phyloP scores from a whole-genome alignment of 2,113 vertebrate species.

The Coracopsis vasa region DNA sequence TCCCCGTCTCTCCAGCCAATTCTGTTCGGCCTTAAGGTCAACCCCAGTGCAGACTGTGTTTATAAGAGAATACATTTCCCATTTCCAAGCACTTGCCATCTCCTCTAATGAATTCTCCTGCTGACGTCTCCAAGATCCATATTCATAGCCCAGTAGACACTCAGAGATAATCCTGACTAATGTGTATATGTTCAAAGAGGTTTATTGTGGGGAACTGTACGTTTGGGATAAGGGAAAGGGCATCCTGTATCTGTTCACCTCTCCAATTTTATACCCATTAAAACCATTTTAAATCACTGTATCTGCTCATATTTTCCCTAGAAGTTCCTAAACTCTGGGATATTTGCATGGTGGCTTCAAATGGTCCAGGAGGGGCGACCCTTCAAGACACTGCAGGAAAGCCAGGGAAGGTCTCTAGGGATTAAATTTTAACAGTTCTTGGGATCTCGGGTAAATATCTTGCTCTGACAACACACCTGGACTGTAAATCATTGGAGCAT shows the following conservation, averaged over 20 bases:
- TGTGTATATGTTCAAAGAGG: constrained; percentile 35
- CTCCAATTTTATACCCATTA: constrained; percentile 26
- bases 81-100: constrained; percentile 48
- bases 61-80: constrained; percentile 48
- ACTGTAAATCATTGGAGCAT: constrained; percentile 70
- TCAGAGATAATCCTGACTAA: constrained; percentile 66
- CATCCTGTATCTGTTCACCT: constrained; percentile 42
- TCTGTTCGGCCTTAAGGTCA: constrained; percentile 49
- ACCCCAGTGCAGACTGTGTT: constrained; percentile 55
- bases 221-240: constrained; percentile 14
- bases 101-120: constrained; percentile 56
- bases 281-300: constrained; percentile 6
- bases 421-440: constrained; percentile 67
- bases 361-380: neutral
- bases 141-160: constrained; percentile 29
- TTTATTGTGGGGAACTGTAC: constrained; percentile 13
- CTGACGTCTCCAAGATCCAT: constrained; percentile 43
- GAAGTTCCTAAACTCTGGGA: neutral
- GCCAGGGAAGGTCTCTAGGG: neutral
- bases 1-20: constrained; percentile 4
- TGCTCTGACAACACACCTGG: constrained; percentile 73
- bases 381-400: neutral
- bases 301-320: neutral
- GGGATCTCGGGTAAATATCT: constrained; percentile 51
- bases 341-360: neutral